Percentiles rank a stretch among this genome's conserved stretches.
phyloP scores from a whole-genome alignment of 1,140 invertebrate genomes.

The Drosophila nasuta region DNA sequence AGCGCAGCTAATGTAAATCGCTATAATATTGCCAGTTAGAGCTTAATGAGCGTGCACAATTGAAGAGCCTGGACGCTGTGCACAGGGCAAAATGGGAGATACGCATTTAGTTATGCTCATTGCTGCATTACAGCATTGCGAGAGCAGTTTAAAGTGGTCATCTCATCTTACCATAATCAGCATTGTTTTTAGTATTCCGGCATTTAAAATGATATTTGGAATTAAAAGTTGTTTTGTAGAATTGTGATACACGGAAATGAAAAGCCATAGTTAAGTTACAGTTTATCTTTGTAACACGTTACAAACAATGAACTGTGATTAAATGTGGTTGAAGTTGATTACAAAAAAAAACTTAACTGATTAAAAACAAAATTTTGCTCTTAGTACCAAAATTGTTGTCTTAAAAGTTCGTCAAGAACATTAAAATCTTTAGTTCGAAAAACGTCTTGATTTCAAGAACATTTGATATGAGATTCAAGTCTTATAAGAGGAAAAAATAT shows the following conservation, averaged over 20 bases:
- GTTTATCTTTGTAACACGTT: too few relatives aligned
- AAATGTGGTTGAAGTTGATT: too few relatives aligned
- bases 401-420: too few relatives aligned
- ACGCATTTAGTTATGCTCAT: not conserved
- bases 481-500: too few relatives aligned
- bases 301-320: too few relatives aligned
- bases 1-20: conserved; percentile 79
- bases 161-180: conserved; percentile 20
- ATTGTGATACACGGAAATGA: not conserved
- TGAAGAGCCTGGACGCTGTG: conserved; percentile 42
- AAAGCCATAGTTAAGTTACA: too few relatives aligned
- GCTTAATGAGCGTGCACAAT: conserved; percentile 70
- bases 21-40: conserved; percentile 74
- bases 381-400: too few relatives aligned
- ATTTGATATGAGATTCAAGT: too few relatives aligned
- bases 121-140: conserved; percentile 1
- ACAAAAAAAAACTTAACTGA: too few relatives aligned
- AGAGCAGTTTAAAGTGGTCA: conserved; percentile 5
- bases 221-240: not conserved
- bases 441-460: too few relatives aligned
- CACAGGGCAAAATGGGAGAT: not conserved
- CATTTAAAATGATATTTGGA: conserved; percentile 5
- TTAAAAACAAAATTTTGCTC: too few relatives aligned
- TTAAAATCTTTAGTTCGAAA: too few relatives aligned
- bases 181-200: conserved; percentile 1